These are phyloP conservation scores for Mastomys natalensis DNA, from an alignment of 2,113 vertebrate genomes.

Conservation along the genomic window DNA sequence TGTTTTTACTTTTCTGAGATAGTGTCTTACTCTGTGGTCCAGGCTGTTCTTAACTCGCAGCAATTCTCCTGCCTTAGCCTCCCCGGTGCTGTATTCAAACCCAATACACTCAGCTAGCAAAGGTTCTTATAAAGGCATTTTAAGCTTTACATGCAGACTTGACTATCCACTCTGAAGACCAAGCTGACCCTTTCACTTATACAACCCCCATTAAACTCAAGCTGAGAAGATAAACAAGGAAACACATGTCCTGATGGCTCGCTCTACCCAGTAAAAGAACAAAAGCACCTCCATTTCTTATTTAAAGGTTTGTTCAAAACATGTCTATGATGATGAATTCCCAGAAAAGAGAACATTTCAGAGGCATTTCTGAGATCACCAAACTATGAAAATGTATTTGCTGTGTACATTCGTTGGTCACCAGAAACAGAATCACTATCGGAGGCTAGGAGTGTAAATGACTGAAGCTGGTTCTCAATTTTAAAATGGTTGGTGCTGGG, in stretches of 20 bases:
- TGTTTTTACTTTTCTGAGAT: not conserved
- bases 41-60: not conserved
- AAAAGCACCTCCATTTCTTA: slow-evolving; percentile 9
- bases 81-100: not conserved
- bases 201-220: not conserved
- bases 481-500: not conserved
- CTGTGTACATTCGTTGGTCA: not conserved
- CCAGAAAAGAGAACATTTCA: slow-evolving; percentile 12
- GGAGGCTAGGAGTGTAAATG: not conserved
- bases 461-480: not conserved
- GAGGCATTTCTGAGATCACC: not conserved
- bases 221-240: not conserved
- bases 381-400: not conserved
- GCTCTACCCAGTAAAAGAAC: not conserved
- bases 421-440: slow-evolving; percentile 34
- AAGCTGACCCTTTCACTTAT: not conserved
- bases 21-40: not conserved
- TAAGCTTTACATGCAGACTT: not conserved
- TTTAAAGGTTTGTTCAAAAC: not conserved
- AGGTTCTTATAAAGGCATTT: not conserved
- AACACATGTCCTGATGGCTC: not conserved
- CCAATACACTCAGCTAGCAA: not conserved
- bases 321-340: not conserved
- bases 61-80: not conserved
- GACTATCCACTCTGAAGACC: not conserved